Evolutionary conservation across 2,113 vertebrate species (phyloP).

Genomic region (Vulpes vulpes): DNA sequence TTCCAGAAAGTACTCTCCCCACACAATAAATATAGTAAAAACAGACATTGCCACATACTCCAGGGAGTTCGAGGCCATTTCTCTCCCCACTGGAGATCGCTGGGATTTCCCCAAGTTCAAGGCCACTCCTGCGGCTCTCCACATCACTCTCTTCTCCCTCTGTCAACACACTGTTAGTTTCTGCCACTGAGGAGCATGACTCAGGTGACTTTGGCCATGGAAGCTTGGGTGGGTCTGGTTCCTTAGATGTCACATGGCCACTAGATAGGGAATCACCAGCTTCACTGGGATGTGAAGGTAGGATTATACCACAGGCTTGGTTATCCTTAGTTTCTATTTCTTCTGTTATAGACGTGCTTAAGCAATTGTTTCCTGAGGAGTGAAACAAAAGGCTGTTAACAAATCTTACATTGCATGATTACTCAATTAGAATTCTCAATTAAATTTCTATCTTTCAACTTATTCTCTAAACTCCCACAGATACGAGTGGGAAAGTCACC

Average conservation of each 20-base stretch:
- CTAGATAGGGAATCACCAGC: neutral
- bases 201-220: constrained; percentile 38
- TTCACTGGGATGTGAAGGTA: constrained; percentile 47
- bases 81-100: constrained; percentile 81
- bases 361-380: constrained; percentile 74
- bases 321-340: constrained; percentile 73
- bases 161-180: constrained; percentile 81
- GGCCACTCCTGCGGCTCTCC: constrained; percentile 85
- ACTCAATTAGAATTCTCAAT: constrained; percentile 3
- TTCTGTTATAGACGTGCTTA: constrained; percentile 61
- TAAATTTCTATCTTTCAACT: constrained; percentile 42
- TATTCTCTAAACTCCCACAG: neutral
- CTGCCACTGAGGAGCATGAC: constrained; percentile 70
- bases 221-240: constrained; percentile 7
- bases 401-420: constrained; percentile 54
- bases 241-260: constrained; percentile 36
- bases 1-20: constrained; percentile 59
- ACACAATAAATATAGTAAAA: constrained; percentile 72
- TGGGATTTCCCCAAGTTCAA: constrained; percentile 90
- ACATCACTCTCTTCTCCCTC: constrained; percentile 86
- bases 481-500: neutral
- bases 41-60: constrained; percentile 80
- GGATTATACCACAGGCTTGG: constrained; percentile 37
- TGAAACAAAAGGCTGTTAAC: constrained; percentile 74
- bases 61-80: constrained; percentile 76